These are phyloP conservation scores for Drosophila paulistorum DNA, from an alignment of 1,140 invertebrate genomes.

Conservation along the genomic window DNA sequence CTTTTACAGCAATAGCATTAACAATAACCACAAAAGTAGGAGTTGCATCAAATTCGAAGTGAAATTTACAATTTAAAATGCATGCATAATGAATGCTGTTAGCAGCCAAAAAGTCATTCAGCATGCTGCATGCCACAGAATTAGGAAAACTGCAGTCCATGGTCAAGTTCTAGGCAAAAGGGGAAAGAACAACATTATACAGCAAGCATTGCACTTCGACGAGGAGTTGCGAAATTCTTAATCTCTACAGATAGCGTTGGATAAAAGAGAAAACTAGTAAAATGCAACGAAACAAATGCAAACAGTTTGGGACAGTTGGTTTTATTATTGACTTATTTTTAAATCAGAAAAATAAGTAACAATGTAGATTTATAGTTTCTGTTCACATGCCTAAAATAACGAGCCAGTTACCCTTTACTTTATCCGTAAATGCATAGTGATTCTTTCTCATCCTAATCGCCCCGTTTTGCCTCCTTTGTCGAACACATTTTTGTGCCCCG, in stretches of 20 bases:
- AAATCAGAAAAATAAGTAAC: conserved; percentile 53
- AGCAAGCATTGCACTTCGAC: conserved; percentile 37
- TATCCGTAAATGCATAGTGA: not conserved
- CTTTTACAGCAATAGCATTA: conserved; percentile 5
- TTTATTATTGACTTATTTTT: conserved; percentile 63
- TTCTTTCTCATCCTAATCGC: not conserved
- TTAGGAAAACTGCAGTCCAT: conserved; percentile 10
- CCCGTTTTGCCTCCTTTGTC: not conserved
- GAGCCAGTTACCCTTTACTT: not conserved
- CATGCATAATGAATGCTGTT: conserved; percentile 75
- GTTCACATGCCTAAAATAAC: not conserved
- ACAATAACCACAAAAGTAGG: conserved; percentile 11
- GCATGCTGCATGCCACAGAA: conserved; percentile 24
- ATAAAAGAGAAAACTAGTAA: not conserved
- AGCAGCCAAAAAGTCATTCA: conserved; percentile 58
- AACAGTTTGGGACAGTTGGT: conserved; percentile 27
- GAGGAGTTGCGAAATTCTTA: conserved; percentile 53
- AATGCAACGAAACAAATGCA: not conserved
- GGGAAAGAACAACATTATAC: conserved; percentile 32
- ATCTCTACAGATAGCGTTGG: conserved; percentile 38
- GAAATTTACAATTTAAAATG: conserved; percentile 78
- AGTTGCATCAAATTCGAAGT: conserved; percentile 58
- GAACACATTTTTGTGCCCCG: conserved; percentile 61
- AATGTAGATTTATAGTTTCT: not conserved
- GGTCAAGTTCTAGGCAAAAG: not conserved